Evolutionary conservation across 2,888 invertebrate species (phyloP).

Genomic region (Notocelia uddmanniana): DNA sequence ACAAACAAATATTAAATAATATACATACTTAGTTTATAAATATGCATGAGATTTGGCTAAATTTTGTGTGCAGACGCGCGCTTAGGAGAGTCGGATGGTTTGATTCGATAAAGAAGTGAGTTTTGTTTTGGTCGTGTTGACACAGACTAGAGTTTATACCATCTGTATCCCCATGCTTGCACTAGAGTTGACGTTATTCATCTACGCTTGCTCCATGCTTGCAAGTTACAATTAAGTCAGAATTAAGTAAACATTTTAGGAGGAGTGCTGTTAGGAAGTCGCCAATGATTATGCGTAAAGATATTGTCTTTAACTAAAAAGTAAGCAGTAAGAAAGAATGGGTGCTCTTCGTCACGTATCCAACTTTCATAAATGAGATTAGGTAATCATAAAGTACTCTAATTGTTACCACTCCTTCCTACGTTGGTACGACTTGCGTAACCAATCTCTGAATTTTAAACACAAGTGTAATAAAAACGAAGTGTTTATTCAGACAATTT

Average conservation of each 20-base stretch:
- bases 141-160: background rate
- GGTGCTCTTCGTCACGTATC: background rate
- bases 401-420: background rate
- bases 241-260: background rate
- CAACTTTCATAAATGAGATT: background rate
- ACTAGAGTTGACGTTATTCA: too few relatives aligned
- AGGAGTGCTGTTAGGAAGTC: background rate
- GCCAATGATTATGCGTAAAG: background rate
- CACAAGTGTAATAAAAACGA: background rate
- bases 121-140: slow-evolving; percentile 28
- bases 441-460: background rate
- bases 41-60: slow-evolving; percentile 82
- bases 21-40: slow-evolving; percentile 82
- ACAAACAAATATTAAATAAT: slow-evolving; percentile 79
- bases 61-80: slow-evolving; percentile 66
- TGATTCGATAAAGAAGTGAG: slow-evolving; percentile 37
- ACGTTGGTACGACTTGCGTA: background rate
- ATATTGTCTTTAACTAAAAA: background rate
- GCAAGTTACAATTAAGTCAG: background rate
- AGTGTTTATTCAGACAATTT: slow-evolving; percentile 11
- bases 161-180: background rate
- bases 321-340: background rate
- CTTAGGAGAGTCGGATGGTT: slow-evolving; percentile 46
- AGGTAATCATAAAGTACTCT: background rate
- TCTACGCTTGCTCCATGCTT: background rate